Conservation (phyloP, 1,140 invertebrate species). For the Tetramorium alpestre region DNA sequence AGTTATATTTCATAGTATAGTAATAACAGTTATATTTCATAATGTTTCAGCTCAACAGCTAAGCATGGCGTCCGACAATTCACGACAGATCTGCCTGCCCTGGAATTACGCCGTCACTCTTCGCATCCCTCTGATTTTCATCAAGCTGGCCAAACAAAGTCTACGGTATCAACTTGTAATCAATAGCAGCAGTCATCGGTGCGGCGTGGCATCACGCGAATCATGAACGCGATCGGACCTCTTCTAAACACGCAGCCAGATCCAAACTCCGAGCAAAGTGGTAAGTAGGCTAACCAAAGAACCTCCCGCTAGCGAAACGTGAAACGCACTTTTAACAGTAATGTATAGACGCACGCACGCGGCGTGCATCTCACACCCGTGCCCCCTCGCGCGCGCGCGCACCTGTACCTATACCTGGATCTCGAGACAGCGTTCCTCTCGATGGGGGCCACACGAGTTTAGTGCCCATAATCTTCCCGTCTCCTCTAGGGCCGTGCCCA, state of each 20-base stretch:
- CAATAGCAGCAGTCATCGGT: conserved; percentile 5
- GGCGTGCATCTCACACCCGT: neutral
- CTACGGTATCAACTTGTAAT: neutral
- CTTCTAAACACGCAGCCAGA: conserved; percentile 66
- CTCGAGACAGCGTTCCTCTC: conserved; percentile 17
- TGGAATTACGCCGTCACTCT: conserved; percentile 13
- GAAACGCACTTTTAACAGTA: conserved; percentile 66
- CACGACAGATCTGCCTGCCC: neutral
- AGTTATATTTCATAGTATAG: neutral
- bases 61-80: neutral
- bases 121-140: neutral
- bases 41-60: conserved; percentile 6
- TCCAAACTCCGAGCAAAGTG: conserved; percentile 76
- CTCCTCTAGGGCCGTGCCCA: conserved; percentile 68
- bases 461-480: conserved; percentile 76
- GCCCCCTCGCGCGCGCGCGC: conserved; percentile 1
- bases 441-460: conserved; percentile 69
- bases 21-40: neutral
- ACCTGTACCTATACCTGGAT: conserved; percentile 39
- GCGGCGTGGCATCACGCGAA: neutral
- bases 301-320: conserved; percentile 70
- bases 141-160: conserved; percentile 48
- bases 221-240: conserved; percentile 57
- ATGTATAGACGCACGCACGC: neutral
- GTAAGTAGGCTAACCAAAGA: conserved; percentile 78